Conservation (phyloP, 2,888 invertebrate species). For the Abrostola tripartita region DNA sequence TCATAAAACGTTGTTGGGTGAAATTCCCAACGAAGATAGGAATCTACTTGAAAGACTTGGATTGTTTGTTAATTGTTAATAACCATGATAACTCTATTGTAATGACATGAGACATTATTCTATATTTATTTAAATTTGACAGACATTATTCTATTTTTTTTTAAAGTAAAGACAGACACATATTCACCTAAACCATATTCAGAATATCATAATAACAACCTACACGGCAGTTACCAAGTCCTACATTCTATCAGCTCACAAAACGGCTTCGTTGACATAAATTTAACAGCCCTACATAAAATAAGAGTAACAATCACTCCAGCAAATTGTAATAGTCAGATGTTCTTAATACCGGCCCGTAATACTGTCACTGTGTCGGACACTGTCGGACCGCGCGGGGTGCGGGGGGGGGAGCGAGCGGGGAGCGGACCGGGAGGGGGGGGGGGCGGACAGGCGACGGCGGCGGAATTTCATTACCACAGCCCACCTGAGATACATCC, state of each 20-base stretch:
- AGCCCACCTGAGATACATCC: conserved; percentile 39
- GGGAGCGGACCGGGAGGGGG: not conserved
- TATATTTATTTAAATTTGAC: too few species aligned
- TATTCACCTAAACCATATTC: too few species aligned
- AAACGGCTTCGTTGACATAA: not conserved
- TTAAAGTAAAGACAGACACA: too few species aligned
- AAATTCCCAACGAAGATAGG: too few species aligned
- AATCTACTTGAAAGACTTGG: not conserved
- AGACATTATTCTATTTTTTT: too few species aligned
- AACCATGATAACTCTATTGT: too few species aligned
- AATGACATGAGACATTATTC: too few species aligned
- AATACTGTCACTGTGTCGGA: conserved; percentile 17
- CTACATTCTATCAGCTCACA: not conserved
- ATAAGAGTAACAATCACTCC: conserved; percentile 1
- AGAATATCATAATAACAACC: too few species aligned
- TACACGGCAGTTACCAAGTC: not conserved
- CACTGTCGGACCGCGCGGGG: conserved; percentile 7
- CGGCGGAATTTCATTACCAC: conserved; percentile 45
- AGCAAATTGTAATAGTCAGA: conserved; percentile 11
- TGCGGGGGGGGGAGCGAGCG: not conserved
- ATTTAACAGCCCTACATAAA: not conserved
- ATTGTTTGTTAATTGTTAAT: not conserved
- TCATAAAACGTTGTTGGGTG: too few species aligned
- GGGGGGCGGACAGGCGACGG: not conserved
- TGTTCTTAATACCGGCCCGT: conserved; percentile 14